Evolutionary conservation across 2,888 invertebrate genomes (phyloP).

Genomic region (Plagodis pulveraria): DNA sequence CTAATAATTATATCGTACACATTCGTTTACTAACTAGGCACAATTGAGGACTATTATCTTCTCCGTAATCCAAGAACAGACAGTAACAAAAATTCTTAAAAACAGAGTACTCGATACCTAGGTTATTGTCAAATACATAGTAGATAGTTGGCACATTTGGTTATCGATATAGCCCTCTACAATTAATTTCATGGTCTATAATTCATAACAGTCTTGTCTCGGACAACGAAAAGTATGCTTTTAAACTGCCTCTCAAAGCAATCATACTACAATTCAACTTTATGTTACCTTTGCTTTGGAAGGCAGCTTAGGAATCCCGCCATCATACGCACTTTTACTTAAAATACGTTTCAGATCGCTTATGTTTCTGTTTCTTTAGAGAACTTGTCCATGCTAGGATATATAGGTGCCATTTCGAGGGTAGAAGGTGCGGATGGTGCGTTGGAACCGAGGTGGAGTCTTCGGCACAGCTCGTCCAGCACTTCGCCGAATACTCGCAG

Average conservation of each 20-base stretch:
- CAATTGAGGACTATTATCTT: constrained; percentile 1
- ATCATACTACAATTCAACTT: neutral
- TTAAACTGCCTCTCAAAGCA: constrained; percentile 4
- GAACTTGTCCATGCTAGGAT: constrained; percentile 91
- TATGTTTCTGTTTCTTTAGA: constrained; percentile 94
- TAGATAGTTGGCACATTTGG: neutral
- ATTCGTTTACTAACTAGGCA: constrained; percentile 12
- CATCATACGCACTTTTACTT: constrained; percentile 20
- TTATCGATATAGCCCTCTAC: neutral
- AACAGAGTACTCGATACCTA: neutral
- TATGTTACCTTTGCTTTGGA: constrained; percentile 7
- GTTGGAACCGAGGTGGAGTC: constrained; percentile 89
- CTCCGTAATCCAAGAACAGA: constrained; percentile 10
- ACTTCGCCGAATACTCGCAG: constrained; percentile 92
- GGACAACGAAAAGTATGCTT: constrained; percentile 4
- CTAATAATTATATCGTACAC: constrained; percentile 14
- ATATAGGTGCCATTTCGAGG: constrained; percentile 93
- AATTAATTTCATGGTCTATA: neutral
- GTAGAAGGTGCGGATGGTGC: constrained; percentile 95
- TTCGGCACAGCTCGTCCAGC: constrained; percentile 90
- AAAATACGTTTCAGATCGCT: constrained; percentile 44
- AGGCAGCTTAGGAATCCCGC: constrained; percentile 10
- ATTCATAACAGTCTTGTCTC: constrained; percentile 3
- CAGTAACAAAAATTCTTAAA: neutral
- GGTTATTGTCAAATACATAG: neutral